phyloP scores from a whole-genome alignment of 2,888 invertebrate genomes.

The Epicampocera succincta region DNA sequence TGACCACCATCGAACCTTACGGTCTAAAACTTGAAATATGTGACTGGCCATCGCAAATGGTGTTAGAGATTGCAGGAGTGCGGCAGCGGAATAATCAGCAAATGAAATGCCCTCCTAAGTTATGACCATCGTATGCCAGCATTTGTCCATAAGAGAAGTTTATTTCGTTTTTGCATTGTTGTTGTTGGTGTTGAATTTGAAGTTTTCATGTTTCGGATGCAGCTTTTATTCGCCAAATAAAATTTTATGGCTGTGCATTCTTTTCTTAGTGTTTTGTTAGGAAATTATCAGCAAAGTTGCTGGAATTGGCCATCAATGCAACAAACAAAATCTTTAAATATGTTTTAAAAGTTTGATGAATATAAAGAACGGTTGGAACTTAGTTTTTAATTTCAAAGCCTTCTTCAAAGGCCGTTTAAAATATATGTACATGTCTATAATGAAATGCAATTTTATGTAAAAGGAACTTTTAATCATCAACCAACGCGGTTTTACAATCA shows the following conservation, averaged over 20 bases:
- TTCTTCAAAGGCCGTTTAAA: no score
- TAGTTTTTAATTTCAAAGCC: no score
- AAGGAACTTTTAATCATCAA: no score
- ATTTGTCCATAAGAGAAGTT: constrained; percentile 50
- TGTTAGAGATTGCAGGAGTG: background rate
- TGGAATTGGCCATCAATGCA: no score
- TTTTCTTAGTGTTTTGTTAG: background rate
- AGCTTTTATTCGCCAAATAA: constrained; percentile 17
- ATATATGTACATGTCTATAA: no score
- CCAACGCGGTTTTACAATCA: no score
- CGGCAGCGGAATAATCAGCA: constrained; percentile 12
- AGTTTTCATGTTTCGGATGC: background rate
- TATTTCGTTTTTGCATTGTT: constrained; percentile 20
- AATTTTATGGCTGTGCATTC: background rate
- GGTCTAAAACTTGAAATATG: constrained; percentile 14
- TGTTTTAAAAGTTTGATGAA: no score
- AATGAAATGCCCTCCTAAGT: constrained; percentile 27
- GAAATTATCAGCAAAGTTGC: no score
- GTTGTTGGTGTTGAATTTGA: background rate
- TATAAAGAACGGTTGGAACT: no score
- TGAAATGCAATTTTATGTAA: no score
- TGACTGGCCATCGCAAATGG: constrained; percentile 21
- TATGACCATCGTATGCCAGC: constrained; percentile 16
- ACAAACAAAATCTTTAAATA: no score
- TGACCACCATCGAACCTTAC: background rate